Conservation (phyloP, 2,888 invertebrate genomes). For the Stegophylla sp. region DNA sequence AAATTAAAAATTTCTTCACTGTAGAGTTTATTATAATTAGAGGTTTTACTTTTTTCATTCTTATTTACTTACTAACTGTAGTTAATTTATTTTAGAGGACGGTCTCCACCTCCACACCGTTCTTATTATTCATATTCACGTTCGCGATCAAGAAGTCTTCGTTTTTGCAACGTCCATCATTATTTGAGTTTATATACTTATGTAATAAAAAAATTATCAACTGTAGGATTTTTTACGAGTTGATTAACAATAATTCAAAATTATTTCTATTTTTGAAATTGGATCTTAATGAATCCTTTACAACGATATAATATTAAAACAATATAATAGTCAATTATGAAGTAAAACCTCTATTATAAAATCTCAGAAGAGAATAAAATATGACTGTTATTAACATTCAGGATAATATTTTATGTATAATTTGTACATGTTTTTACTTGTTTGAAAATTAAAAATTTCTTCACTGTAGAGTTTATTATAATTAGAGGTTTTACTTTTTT, state of each 20-base stretch:
- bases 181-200: slow-evolving; percentile 37
- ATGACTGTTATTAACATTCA: not conserved
- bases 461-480: not conserved
- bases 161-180: slow-evolving; percentile 39
- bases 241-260: not conserved
- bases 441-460: not conserved
- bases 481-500: slow-evolving; percentile 15
- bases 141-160: too few relatives aligned
- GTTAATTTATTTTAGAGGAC: too few relatives aligned
- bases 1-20: too few relatives aligned
- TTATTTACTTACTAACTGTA: not conserved
- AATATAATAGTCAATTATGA: not conserved
- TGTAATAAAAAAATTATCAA: slow-evolving; percentile 20
- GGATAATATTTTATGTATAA: not conserved
- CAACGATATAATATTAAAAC: not conserved
- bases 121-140: too few relatives aligned
- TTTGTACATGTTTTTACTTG: not conserved
- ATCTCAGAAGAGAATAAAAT: not conserved
- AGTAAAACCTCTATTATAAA: slow-evolving; percentile 18
- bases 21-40: too few relatives aligned
- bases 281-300: not conserved
- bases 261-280: not conserved
- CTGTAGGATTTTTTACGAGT: slow-evolving; percentile 10
- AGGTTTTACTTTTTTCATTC: not conserved
- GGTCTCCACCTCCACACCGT: too few relatives aligned